Percentiles rank a stretch among this genome's conserved stretches.
Conservation (phyloP, 2,113 vertebrate genomes). For the Aegithalos caudatus region DNA sequence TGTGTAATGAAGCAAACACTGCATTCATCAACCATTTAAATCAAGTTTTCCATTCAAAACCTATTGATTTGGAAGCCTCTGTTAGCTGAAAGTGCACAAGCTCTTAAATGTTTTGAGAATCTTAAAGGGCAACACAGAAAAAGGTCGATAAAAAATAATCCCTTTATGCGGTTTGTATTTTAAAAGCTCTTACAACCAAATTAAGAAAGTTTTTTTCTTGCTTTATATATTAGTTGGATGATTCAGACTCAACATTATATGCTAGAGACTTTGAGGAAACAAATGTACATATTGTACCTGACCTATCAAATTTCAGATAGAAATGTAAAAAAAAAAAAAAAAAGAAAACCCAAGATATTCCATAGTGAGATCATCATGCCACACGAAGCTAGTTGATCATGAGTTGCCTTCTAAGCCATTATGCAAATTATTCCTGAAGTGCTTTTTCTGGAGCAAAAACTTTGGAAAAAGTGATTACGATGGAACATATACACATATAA, state of each 20-base stretch:
- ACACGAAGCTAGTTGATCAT: background rate
- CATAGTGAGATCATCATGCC: background rate
- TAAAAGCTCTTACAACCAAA: conserved; percentile 59
- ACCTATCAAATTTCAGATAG: background rate
- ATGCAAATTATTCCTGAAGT: background rate
- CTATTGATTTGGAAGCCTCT: conserved; percentile 65
- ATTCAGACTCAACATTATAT: conserved; percentile 1
- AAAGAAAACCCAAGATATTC: background rate
- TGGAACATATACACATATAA: fast-evolving
- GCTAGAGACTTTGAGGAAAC: background rate
- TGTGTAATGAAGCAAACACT: conserved; percentile 35
- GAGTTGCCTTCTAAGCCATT: background rate
- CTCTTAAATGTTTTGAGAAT: conserved; percentile 61
- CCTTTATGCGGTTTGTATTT: conserved; percentile 53
- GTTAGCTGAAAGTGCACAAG: conserved; percentile 43
- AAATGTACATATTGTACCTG: background rate
- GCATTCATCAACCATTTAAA: conserved; percentile 59
- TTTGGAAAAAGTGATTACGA: background rate
- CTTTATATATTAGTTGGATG: background rate
- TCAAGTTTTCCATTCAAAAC: conserved; percentile 64
- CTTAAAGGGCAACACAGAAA: conserved; percentile 57
- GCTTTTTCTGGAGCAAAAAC: background rate
- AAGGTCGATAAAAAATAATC: conserved; percentile 64
- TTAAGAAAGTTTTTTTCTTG: conserved; percentile 32
- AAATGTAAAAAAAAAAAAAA: background rate